Conservation (phyloP, 2,888 invertebrate species). For the Tachina grossa region DNA sequence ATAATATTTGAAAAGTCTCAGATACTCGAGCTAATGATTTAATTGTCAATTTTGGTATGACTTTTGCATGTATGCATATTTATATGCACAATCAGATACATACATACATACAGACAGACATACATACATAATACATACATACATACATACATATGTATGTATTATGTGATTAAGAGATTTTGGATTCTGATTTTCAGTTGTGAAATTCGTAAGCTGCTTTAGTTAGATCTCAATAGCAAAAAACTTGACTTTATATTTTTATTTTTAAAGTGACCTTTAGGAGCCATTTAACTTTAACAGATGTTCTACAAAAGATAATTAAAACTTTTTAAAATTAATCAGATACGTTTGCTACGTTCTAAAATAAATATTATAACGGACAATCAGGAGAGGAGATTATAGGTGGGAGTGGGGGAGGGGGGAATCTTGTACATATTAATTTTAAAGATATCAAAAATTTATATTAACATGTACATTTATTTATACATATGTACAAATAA, state of each 20-base stretch:
- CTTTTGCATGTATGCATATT: not conserved
- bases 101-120: not conserved
- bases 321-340: not conserved
- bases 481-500: too few relatives aligned
- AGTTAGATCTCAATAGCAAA: conserved; percentile 9
- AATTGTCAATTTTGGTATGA: conserved; percentile 32
- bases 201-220: conserved; percentile 52
- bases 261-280: conserved; percentile 46
- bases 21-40: conserved; percentile 5
- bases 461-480: too few relatives aligned
- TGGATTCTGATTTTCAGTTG: conserved; percentile 49
- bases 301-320: conserved; percentile 22
- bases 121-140: not conserved
- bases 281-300: conserved; percentile 34
- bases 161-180: conserved; percentile 36
- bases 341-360: not conserved
- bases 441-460: too few relatives aligned
- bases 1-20: conserved; percentile 21
- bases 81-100: not conserved
- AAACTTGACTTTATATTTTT: conserved; percentile 10
- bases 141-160: not conserved
- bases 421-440: too few relatives aligned
- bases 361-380: not conserved
- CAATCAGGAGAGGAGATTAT: too few relatives aligned
- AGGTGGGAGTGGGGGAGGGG: too few relatives aligned